Percentiles rank a stretch among this genome's conserved stretches.
Evolutionary conservation across 2,888 invertebrate genomes (phyloP).

Genomic region (Drosophila gaucha): DNA sequence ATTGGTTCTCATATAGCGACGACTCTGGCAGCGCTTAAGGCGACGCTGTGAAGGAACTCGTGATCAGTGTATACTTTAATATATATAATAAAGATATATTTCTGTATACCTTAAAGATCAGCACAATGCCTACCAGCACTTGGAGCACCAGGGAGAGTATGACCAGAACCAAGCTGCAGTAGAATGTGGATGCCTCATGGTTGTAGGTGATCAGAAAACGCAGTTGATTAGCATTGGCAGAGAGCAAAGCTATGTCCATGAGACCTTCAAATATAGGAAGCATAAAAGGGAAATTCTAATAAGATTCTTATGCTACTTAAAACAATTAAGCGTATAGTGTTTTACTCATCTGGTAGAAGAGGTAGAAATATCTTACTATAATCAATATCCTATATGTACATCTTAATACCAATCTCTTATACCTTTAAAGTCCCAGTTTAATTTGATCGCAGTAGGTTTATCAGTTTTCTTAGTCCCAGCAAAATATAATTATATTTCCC

Average conservation of each 20-base stretch:
- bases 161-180: constrained; percentile 87
- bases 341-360: no score
- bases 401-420: no score
- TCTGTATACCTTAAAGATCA: constrained; percentile 87
- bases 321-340: no score
- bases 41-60: constrained; percentile 68
- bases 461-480: neutral
- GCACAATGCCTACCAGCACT: constrained; percentile 87
- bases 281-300: neutral
- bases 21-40: constrained; percentile 66
- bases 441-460: neutral
- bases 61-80: neutral
- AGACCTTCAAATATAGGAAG: constrained; percentile 85
- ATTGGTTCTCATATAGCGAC: constrained; percentile 86
- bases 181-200: constrained; percentile 86
- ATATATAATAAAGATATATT: neutral
- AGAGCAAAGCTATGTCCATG: constrained; percentile 90
- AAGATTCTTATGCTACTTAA: neutral
- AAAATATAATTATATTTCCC: no score
- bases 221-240: constrained; percentile 90
- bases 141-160: constrained; percentile 87
- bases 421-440: neutral
- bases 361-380: no score
- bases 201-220: constrained; percentile 88
- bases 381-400: no score